Conservation (phyloP, 2,113 vertebrate species). For the Siniperca knerii region DNA sequence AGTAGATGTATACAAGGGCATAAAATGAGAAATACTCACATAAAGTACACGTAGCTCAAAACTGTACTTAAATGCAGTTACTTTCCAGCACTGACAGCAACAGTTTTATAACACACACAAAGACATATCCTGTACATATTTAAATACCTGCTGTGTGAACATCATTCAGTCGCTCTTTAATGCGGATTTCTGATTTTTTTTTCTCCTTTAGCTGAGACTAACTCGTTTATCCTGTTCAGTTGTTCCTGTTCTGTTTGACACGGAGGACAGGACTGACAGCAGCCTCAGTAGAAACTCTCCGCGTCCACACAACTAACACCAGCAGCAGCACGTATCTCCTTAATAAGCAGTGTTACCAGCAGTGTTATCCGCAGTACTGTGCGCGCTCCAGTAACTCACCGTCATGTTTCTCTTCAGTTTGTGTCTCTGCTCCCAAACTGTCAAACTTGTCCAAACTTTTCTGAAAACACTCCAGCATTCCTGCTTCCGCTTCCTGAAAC, state of each 20-base stretch:
- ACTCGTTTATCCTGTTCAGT: slow-evolving; percentile 35
- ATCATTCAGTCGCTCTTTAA: neutral
- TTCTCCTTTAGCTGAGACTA: neutral
- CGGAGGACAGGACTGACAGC: slow-evolving; percentile 48
- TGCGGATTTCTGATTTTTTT: neutral
- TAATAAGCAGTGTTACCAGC: neutral
- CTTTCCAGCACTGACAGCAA: no score
- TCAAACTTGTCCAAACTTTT: slow-evolving; percentile 71
- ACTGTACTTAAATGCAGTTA: neutral
- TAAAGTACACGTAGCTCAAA: neutral
- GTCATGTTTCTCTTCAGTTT: slow-evolving; percentile 53
- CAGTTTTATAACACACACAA: no score
- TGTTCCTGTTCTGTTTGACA: slow-evolving; percentile 34
- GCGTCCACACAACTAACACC: neutral
- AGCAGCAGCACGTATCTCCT: neutral
- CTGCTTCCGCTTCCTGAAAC: slow-evolving; percentile 82
- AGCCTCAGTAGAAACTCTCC: slow-evolving; percentile 10
- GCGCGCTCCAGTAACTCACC: slow-evolving; percentile 50
- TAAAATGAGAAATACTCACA: no score
- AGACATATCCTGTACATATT: neutral
- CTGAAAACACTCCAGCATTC: slow-evolving; percentile 71
- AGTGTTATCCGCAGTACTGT: fast-evolving
- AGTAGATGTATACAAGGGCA: neutral
- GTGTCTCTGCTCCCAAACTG: slow-evolving; percentile 39
- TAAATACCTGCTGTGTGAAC: neutral